Percentiles rank a stretch among this genome's conserved stretches.
Evolutionary conservation across 2,113 vertebrate genomes (phyloP).

Genomic region (Ranitomeya imitator): DNA sequence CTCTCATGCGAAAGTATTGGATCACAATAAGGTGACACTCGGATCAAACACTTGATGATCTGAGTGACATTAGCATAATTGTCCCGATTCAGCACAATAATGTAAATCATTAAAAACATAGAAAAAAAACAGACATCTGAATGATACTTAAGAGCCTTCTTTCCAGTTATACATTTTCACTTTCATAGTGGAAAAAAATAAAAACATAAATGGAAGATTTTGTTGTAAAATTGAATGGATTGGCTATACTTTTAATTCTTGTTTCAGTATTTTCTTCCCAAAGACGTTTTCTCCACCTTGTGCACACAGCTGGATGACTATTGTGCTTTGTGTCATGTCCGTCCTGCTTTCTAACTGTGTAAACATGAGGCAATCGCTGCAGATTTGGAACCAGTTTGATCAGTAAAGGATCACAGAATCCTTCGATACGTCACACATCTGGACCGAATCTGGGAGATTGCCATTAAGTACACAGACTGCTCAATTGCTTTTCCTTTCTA

Average conservation of each 20-base stretch:
- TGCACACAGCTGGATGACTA: background rate
- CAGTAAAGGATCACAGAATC: conserved; percentile 21
- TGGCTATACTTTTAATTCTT: background rate
- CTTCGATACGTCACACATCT: conserved; percentile 41
- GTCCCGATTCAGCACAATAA: no score
- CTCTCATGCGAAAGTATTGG: no score
- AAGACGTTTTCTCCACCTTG: background rate
- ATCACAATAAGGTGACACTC: no score
- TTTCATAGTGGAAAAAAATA: background rate
- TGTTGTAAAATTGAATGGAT: background rate
- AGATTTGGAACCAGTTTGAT: background rate
- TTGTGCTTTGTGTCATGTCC: background rate
- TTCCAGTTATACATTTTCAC: background rate
- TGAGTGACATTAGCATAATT: no score
- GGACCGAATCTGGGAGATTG: conserved; percentile 21
- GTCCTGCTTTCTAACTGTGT: background rate
- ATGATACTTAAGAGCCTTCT: no score
- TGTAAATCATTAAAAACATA: no score
- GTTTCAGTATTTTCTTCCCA: background rate
- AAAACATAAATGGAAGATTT: background rate
- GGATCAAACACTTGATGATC: no score
- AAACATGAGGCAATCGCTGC: background rate
- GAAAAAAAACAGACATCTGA: no score
- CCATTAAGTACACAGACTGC: conserved; percentile 10
- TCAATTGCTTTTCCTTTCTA: conserved; percentile 42